A percentile compares a stretch with the other conserved stretches of the same genome.
Evolutionary conservation across 2,113 vertebrate species (phyloP).

Genomic region (Syngnathus scovelli): DNA sequence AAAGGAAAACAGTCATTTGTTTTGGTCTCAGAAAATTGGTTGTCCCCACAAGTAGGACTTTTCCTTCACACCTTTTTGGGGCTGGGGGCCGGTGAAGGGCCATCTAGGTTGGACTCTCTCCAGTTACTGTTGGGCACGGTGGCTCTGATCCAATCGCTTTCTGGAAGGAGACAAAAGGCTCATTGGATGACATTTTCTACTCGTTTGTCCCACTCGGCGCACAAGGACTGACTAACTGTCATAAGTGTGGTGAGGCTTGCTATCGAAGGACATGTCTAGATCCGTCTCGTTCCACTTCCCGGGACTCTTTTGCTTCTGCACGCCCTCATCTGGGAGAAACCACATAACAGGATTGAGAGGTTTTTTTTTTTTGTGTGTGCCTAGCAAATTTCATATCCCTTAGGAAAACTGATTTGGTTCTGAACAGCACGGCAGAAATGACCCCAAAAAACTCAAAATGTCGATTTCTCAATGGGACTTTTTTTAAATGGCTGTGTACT

Average conservation of each 20-base stretch:
- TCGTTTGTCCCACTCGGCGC: background rate
- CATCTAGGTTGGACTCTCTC: constrained; percentile 84
- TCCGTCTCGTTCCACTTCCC: constrained; percentile 84
- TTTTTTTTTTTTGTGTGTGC: too few relatives aligned
- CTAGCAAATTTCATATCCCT: too few relatives aligned
- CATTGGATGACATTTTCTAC: background rate
- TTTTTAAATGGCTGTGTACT: background rate
- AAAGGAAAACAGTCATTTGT: constrained; percentile 4
- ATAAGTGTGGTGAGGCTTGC: constrained; percentile 75
- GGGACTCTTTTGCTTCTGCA: constrained; percentile 61
- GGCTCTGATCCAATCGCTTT: constrained; percentile 63
- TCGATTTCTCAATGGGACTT: background rate
- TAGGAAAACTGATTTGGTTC: too few relatives aligned
- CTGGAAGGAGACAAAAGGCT: constrained; percentile 49
- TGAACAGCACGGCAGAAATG: too few relatives aligned
- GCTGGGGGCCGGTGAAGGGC: constrained; percentile 44
- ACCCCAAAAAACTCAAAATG: too few relatives aligned
- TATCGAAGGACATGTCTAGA: constrained; percentile 78
- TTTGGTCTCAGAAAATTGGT: background rate
- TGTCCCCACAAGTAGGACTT: too few relatives aligned
- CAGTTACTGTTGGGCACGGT: constrained; percentile 72
- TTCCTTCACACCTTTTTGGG: constrained; percentile 70
- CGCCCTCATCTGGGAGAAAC: constrained; percentile 68
- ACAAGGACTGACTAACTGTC: constrained; percentile 63
- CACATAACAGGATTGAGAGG: background rate